phyloP scores from a whole-genome alignment of 2,113 vertebrate species.

The Antidorcas marsupialis region DNA sequence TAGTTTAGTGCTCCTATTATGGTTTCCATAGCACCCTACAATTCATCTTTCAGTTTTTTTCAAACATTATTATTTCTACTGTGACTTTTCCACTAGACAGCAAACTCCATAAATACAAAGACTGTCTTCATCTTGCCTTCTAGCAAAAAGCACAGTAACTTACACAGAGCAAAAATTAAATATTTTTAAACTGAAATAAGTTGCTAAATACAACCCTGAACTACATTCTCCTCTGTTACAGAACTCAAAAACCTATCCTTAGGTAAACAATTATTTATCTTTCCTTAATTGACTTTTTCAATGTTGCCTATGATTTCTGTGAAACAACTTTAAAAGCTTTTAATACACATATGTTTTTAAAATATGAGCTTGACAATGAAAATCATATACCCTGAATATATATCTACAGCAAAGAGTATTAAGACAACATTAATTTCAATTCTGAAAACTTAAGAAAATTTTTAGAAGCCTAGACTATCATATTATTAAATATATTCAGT shows the following conservation, averaged over 20 bases:
- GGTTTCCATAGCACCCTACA: background rate
- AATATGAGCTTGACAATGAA: background rate
- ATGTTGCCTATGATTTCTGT: background rate
- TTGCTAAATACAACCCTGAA: background rate
- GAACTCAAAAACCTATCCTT: background rate
- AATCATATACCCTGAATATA: background rate
- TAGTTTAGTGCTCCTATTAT: background rate
- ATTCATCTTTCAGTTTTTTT: background rate
- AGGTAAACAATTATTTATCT: background rate
- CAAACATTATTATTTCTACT: background rate
- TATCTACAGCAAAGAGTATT: background rate
- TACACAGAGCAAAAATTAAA: background rate
- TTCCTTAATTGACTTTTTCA: background rate
- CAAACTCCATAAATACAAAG: background rate
- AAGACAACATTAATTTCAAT: background rate
- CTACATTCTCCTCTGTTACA: background rate
- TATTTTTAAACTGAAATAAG: background rate
- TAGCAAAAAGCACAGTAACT: background rate
- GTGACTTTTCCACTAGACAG: background rate
- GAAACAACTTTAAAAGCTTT: background rate
- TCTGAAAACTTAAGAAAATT: background rate
- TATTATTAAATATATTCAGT: background rate
- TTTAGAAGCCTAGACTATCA: background rate
- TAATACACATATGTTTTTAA: background rate
- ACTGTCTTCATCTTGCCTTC: background rate